A percentile compares a stretch with the other conserved stretches of the same genome.
Evolutionary conservation across 2,113 vertebrate species (phyloP).

Genomic region (Corythornis cristatus): DNA sequence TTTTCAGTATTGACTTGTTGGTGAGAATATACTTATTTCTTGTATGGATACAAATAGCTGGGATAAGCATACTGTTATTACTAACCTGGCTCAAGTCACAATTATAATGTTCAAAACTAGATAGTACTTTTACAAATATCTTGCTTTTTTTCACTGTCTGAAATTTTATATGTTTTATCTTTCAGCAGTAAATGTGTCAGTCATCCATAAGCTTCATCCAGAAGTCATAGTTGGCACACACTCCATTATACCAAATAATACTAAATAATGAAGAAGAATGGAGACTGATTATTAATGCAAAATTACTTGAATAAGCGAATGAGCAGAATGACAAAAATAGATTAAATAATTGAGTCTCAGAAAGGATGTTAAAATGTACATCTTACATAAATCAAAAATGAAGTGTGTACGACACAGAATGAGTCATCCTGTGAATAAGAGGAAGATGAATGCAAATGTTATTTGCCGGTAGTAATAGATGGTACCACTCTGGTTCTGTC

Average conservation of each 20-base stretch:
- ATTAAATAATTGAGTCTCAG: slow-evolving; percentile 74
- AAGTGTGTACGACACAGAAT: slow-evolving; percentile 70
- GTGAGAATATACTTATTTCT: not conserved
- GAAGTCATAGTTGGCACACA: slow-evolving; percentile 59
- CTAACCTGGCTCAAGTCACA: slow-evolving; percentile 3
- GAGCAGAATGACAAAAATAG: slow-evolving; percentile 75
- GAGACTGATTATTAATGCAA: slow-evolving; percentile 74
- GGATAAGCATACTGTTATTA: not conserved
- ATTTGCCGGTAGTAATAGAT: slow-evolving; percentile 63
- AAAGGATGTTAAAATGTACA: slow-evolving; percentile 63
- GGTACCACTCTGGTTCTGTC: slow-evolving; percentile 46
- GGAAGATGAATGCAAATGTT: slow-evolving; percentile 61
- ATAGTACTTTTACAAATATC: slow-evolving; percentile 31
- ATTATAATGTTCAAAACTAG: slow-evolving; percentile 21
- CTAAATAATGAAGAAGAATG: slow-evolving; percentile 73
- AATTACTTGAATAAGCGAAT: slow-evolving; percentile 58
- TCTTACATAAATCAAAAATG: slow-evolving; percentile 76
- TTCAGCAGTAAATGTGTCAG: slow-evolving; percentile 64
- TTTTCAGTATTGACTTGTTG: not conserved
- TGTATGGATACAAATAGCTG: not conserved
- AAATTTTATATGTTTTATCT: slow-evolving; percentile 64
- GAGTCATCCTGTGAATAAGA: slow-evolving; percentile 71
- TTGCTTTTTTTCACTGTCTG: slow-evolving; percentile 34
- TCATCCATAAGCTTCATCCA: slow-evolving; percentile 54
- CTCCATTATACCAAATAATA: slow-evolving; percentile 66